Conservation (phyloP, 2,113 vertebrate genomes). For the Mustela lutreola region DNA sequence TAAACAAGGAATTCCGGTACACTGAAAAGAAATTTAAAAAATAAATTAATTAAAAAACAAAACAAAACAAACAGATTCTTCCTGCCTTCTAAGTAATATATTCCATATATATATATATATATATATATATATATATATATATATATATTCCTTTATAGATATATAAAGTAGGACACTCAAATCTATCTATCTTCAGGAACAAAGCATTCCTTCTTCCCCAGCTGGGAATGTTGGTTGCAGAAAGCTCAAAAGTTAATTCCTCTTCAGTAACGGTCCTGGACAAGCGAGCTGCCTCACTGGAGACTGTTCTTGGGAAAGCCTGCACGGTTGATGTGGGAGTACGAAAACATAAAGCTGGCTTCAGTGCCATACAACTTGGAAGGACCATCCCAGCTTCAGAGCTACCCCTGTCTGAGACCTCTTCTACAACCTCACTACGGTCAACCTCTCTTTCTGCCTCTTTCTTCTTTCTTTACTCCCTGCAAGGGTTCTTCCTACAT, state of each 20-base stretch:
- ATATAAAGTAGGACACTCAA: background rate
- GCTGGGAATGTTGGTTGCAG: background rate
- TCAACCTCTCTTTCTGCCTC: background rate
- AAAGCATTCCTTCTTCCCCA: background rate
- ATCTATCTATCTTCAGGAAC: background rate
- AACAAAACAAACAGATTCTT: background rate
- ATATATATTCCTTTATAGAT: no score
- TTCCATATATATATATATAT: no score
- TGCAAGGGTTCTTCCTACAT: background rate
- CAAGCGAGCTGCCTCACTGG: background rate
- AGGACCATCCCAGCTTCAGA: background rate
- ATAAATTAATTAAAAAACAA: no score
- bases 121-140: no score
- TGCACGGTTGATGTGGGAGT: background rate
- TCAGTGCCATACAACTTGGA: background rate
- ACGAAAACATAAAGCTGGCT: background rate
- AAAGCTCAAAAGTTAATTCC: background rate
- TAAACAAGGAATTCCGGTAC: no score
- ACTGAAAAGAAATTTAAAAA: no score
- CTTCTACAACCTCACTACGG: background rate
- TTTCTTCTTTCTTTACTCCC: background rate
- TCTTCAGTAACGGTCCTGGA: background rate
- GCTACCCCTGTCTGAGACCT: background rate
- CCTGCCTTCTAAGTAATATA: background rate
- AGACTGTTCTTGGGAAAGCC: rapidly evolving